Conservation (phyloP, 2,113 vertebrate species). For the Nothoprocta pentlandii region DNA sequence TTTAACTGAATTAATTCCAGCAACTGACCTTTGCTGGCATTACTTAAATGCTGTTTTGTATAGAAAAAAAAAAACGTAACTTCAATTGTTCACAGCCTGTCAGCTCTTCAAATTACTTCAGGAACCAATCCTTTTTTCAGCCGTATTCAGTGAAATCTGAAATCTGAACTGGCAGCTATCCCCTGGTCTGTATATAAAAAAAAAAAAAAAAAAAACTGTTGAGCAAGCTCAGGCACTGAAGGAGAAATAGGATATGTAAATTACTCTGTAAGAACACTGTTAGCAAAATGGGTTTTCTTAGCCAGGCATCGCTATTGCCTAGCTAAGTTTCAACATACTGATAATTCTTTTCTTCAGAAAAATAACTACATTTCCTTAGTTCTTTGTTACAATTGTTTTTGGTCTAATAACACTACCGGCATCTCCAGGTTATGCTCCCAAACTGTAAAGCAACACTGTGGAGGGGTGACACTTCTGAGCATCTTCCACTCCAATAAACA, state of each 20-base stretch:
- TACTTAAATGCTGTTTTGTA: constrained; percentile 11
- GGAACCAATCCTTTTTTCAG: background rate
- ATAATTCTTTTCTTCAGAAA: background rate
- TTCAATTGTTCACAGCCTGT: background rate
- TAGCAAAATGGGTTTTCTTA: background rate
- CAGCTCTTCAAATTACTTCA: background rate
- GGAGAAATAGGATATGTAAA: background rate
- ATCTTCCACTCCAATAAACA: accelerated
- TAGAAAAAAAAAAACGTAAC: background rate
- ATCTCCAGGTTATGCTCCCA: background rate
- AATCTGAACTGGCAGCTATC: background rate
- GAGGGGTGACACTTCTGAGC: background rate
- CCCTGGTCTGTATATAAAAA: background rate
- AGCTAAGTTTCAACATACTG: background rate
- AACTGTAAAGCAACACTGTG: background rate
- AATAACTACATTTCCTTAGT: background rate
- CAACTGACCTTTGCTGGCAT: constrained; percentile 2
- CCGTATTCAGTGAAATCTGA: background rate
- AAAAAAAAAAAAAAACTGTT: background rate
- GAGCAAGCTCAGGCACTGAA: background rate
- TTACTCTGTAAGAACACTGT: background rate
- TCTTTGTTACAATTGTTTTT: background rate
- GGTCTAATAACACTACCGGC: background rate
- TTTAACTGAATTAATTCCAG: constrained; percentile 30
- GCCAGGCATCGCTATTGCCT: background rate